Conservation (phyloP, 2,888 invertebrate genomes). For the Aleiodes leptofemur region DNA sequence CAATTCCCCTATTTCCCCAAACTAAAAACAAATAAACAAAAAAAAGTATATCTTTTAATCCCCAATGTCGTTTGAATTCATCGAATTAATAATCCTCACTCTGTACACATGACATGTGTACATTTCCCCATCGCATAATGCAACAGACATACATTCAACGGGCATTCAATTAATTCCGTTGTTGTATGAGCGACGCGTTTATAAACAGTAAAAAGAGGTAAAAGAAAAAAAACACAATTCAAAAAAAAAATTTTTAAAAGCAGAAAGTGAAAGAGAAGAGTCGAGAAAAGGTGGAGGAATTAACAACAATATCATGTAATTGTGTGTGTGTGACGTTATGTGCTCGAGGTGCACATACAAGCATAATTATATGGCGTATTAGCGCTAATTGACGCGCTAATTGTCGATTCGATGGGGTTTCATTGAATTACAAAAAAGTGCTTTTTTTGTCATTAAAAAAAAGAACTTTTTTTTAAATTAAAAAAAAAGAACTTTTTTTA, state of each 20-base stretch:
- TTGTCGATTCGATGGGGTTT: slow-evolving; percentile 69
- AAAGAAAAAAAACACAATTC: neutral
- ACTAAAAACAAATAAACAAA: slow-evolving; percentile 19
- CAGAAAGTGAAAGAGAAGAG: slow-evolving; percentile 31
- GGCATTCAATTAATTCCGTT: slow-evolving; percentile 56
- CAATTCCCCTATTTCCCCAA: too few species aligned
- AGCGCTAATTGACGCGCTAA: slow-evolving; percentile 71
- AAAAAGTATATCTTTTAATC: slow-evolving; percentile 13
- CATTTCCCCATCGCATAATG: slow-evolving; percentile 43
- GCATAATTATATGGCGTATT: slow-evolving; percentile 69
- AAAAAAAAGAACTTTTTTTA: neutral
- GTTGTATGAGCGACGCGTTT: slow-evolving; percentile 51
- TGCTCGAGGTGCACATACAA: slow-evolving; percentile 41
- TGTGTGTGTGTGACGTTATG: slow-evolving; percentile 12
- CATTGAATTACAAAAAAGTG: slow-evolving; percentile 54
- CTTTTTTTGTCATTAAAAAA: slow-evolving; percentile 45
- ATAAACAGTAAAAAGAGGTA: slow-evolving; percentile 15
- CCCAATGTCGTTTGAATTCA: neutral
- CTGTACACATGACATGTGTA: slow-evolving; percentile 37
- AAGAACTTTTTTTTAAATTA: neutral
- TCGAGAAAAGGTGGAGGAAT: slow-evolving; percentile 1
- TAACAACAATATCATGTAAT: neutral
- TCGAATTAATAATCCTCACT: slow-evolving; percentile 15
- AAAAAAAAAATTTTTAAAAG: slow-evolving; percentile 9
- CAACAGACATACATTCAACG: slow-evolving; percentile 37